Evolutionary conservation across 2,888 invertebrate genomes (phyloP).

Genomic region (Lepas anatifera): DNA sequence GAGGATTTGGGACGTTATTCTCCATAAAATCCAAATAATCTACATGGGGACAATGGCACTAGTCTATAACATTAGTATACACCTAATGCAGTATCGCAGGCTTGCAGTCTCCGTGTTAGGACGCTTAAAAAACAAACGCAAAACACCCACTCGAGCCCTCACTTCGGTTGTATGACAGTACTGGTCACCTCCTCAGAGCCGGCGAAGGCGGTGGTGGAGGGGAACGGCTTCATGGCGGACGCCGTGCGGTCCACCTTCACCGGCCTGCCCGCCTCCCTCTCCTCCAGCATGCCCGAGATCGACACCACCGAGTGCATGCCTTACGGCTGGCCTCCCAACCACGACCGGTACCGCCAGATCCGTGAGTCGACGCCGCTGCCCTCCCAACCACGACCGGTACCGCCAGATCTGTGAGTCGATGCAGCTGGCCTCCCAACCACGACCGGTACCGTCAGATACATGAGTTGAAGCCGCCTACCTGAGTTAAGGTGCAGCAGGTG

Average conservation of each 20-base stretch:
- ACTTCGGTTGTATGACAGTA: no score
- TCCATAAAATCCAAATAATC: no score
- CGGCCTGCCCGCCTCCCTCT: slow-evolving; percentile 26
- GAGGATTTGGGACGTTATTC: no score
- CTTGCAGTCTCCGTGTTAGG: no score
- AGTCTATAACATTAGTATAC: no score
- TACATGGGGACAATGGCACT: no score
- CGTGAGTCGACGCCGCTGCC: slow-evolving; percentile 25
- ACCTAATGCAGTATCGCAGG: no score
- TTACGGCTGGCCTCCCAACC: slow-evolving; percentile 45
- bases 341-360: slow-evolving; percentile 30
- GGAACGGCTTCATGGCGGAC: slow-evolving; percentile 52
- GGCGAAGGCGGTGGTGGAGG: slow-evolving; percentile 48
- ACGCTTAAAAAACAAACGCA: no score
- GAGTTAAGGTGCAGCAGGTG: no score
- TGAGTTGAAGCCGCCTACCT: no score
- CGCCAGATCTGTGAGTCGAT: slow-evolving; percentile 29
- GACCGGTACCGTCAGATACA: slow-evolving; percentile 43
- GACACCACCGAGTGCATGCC: slow-evolving; percentile 61
- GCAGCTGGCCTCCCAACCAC: not conserved
- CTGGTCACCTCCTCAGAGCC: no score
- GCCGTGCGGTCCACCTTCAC: slow-evolving; percentile 47
- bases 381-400: slow-evolving; percentile 27
- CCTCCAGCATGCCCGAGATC: slow-evolving; percentile 34
- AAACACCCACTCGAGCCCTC: no score